Conservation (phyloP, 53 echinoderm and acorn worm species). For the Echinarachnius parma region DNA sequence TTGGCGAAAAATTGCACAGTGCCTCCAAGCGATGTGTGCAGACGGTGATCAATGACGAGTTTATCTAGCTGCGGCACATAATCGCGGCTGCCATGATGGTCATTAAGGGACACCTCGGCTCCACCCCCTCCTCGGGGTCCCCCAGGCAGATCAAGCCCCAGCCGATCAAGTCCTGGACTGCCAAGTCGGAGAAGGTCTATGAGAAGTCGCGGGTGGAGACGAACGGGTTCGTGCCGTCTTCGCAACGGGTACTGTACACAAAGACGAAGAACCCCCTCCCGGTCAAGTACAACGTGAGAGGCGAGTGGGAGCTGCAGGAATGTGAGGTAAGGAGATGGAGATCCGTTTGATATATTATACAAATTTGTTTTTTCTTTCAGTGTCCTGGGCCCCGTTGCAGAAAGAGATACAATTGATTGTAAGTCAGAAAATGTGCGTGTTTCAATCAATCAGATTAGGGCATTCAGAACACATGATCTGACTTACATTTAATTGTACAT, state of each 20-base stretch:
- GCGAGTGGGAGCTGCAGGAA: slow-evolving; percentile 90
- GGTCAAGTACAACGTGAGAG: slow-evolving; percentile 79
- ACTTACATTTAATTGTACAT: too few species aligned
- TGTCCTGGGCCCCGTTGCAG: too few species aligned
- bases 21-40: too few species aligned
- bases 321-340: slow-evolving; percentile 70
- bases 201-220: slow-evolving; percentile 69
- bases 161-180: slow-evolving; percentile 96
- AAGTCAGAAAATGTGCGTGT: too few species aligned
- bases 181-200: slow-evolving; percentile 72
- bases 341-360: too few species aligned
- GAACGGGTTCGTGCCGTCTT: slow-evolving; percentile 81
- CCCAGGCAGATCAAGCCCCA: slow-evolving; percentile 51
- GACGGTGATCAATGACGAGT: too few species aligned
- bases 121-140: slow-evolving; percentile 12
- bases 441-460: too few species aligned
- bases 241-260: slow-evolving; percentile 71
- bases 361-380: too few species aligned
- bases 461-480: too few species aligned
- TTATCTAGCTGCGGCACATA: too few species aligned
- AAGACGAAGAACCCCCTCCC: slow-evolving; percentile 68
- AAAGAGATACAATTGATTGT: too few species aligned
- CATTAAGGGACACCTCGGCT: slow-evolving; percentile 40
- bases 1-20: too few species aligned
- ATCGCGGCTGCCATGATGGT: slow-evolving; percentile 52